phyloP scores from a whole-genome alignment of 1,140 invertebrate genomes.

The Ephestia elutella region DNA sequence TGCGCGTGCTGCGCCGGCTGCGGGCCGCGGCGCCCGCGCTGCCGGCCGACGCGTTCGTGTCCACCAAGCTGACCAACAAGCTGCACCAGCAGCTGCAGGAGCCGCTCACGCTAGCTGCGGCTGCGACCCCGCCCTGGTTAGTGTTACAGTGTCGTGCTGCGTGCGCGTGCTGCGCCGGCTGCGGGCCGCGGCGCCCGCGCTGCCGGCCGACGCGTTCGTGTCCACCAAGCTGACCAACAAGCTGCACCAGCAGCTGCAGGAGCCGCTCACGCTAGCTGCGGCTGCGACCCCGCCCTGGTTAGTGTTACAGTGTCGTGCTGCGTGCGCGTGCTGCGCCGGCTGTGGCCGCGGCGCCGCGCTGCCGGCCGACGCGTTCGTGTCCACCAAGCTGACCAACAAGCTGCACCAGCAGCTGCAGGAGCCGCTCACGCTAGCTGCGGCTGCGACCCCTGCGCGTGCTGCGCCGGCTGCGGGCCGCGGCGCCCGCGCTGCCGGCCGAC shows the following conservation, averaged over 20 bases:
- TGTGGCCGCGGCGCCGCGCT: conserved; percentile 47
- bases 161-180: conserved; percentile 63
- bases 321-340: conserved; percentile 60
- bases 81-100: conserved; percentile 94
- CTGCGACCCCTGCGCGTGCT: conserved; percentile 81
- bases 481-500: conserved; percentile 46
- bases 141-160: conserved; percentile 36
- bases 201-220: conserved; percentile 80
- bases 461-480: conserved; percentile 46
- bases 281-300: conserved; percentile 93
- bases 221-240: conserved; percentile 89
- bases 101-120: conserved; percentile 93
- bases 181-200: conserved; percentile 44
- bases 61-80: conserved; percentile 87
- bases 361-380: conserved; percentile 82
- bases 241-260: conserved; percentile 92
- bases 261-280: conserved; percentile 94
- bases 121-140: conserved; percentile 92
- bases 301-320: conserved; percentile 35
- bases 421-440: conserved; percentile 93
- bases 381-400: conserved; percentile 87
- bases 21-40: conserved; percentile 47
- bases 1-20: conserved; percentile 61
- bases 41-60: conserved; percentile 82
- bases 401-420: conserved; percentile 94